Evolutionary conservation across 2,888 invertebrate genomes (phyloP).

Genomic region (Melikaiella ostensackeni): DNA sequence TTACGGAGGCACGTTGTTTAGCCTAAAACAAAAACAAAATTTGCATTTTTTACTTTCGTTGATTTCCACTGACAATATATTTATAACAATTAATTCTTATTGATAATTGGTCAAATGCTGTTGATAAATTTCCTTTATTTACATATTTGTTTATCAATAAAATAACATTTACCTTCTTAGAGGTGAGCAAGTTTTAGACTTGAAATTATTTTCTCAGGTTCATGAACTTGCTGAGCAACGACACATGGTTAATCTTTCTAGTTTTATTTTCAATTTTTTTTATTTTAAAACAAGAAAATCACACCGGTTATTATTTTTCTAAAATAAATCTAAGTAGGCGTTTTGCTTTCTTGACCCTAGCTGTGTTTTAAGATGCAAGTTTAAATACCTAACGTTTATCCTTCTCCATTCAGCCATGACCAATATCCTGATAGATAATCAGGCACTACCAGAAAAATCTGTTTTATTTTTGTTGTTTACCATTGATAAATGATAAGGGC

Average conservation of each 20-base stretch:
- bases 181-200: not conserved
- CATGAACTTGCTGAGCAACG: not conserved
- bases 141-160: not conserved
- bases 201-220: not conserved
- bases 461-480: not conserved
- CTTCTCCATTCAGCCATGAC: not conserved
- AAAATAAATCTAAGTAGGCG: not conserved
- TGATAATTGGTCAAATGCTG: no score
- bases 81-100: not conserved
- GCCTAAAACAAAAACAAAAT: constrained; percentile 85
- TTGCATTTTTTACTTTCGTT: not conserved
- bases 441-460: not conserved
- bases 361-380: not conserved
- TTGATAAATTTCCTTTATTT: not conserved
- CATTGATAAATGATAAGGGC: not conserved
- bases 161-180: not conserved
- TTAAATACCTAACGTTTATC: not conserved
- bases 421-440: not conserved
- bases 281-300: not conserved
- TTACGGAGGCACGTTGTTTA: constrained; percentile 95
- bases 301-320: constrained; percentile 6
- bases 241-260: not conserved
- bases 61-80: not conserved
- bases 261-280: not conserved
- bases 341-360: not conserved